Evolutionary conservation across 2,797 vertebrate species (phyloP).

Genomic region (Sorex maritimensis): DNA sequence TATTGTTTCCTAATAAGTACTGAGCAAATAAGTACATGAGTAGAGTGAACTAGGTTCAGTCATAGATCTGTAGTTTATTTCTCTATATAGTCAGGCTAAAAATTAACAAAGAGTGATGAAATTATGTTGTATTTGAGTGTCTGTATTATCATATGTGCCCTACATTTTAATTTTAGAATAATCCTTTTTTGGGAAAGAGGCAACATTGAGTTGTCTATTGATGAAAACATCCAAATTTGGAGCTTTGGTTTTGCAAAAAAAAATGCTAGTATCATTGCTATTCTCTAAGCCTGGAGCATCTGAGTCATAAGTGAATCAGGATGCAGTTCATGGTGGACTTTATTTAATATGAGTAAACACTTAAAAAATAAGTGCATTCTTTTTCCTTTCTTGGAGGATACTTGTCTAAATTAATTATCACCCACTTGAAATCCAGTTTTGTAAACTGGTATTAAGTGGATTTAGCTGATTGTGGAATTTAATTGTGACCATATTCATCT

Average conservation of each 20-base stretch:
- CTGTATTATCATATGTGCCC: background rate
- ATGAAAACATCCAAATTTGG: background rate
- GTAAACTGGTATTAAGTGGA: background rate
- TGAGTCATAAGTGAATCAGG: background rate
- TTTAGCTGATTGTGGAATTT: background rate
- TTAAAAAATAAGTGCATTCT: background rate
- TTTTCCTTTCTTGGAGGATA: background rate
- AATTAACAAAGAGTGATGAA: too few relatives aligned
- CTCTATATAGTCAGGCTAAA: too few relatives aligned
- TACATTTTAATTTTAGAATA: constrained; percentile 12
- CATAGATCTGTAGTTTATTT: too few relatives aligned
- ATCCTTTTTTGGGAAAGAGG: background rate
- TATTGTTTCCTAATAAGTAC: constrained; percentile 28
- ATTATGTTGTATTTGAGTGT: background rate
- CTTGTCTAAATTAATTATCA: constrained; percentile 6
- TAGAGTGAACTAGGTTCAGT: background rate
- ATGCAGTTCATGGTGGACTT: background rate
- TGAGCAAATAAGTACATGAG: background rate
- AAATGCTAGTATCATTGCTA: background rate
- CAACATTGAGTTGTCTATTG: background rate
- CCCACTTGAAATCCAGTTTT: background rate
- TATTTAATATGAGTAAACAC: background rate
- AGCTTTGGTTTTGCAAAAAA: background rate
- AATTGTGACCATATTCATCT: background rate
- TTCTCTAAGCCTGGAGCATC: background rate